Evolutionary conservation across 2,113 vertebrate genomes (phyloP), one percentile per base, ranked within the genome.

Genomic region (Dendropsophus ebraccatus): DNA sequence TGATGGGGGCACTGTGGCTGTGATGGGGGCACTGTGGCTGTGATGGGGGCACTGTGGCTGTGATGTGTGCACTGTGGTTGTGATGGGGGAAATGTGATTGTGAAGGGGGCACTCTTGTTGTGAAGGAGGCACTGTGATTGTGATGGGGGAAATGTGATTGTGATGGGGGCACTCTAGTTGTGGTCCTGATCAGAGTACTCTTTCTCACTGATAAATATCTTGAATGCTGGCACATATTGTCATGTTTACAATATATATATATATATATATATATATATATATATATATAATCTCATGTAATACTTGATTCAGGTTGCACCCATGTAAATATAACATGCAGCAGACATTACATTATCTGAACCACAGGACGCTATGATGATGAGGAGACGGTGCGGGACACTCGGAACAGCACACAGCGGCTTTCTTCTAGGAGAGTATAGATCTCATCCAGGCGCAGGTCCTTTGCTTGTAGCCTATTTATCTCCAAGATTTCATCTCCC

Each of bases 401-500:
- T 50, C 25, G 17, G 21, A 86, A 76, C 9, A 72, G 84, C 49
- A 70, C 76, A 30, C 84, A 80, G 84, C 78, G 60, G 78, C 76
- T 86, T 54, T 72, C 84, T 47, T 54, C 60, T 9, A 86, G 62
- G n/a, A 69, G 76, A n/a, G 60, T 50, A 32, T 83, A 56, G 72
- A 87, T 74, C 69, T 83, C 70, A 19, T 76, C 80, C 69, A 49
- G 28, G 19, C 79, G 74, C 28, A 80, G 76, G 49, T 82, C 70
- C 41, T 60, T 82, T 60, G 67, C 85, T 45, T 56, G 50, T 13
- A 54, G 25, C 12, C 45, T 35, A 41, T 87, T 82, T 60, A 82
- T 81, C 79, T 87, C 28, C 41, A 74, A 13, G 77, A 87, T 60
- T 58, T 75, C 54, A 74, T 87, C 80, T 76, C 86, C 70, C 30